Conservation (phyloP, 1,140 invertebrate species). For the Trichonephila clavata region DNA sequence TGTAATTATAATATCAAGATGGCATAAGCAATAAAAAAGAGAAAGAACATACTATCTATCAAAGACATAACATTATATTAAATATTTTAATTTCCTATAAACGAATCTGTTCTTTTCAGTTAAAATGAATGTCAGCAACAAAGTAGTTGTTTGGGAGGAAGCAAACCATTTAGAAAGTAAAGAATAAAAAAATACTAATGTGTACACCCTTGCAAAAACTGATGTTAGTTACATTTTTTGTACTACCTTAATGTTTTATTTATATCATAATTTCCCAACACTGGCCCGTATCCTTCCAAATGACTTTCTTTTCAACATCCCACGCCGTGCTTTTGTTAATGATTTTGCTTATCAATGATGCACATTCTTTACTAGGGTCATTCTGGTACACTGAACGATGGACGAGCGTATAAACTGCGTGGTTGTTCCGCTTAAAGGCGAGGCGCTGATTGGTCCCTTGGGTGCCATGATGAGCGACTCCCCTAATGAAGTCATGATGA, state of each 20-base stretch:
- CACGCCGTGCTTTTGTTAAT: background rate
- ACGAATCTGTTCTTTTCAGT: too few relatives aligned
- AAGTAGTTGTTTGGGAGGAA: too few relatives aligned
- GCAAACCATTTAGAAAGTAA: too few relatives aligned
- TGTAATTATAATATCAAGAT: too few relatives aligned
- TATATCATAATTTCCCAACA: background rate
- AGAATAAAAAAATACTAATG: too few relatives aligned
- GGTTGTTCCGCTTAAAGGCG: background rate
- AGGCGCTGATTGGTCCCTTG: background rate
- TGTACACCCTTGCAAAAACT: too few relatives aligned
- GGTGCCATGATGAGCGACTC: background rate
- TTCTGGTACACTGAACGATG: background rate
- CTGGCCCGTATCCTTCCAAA: background rate
- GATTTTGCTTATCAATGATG: background rate
- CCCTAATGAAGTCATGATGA: slow-evolving; percentile 10
- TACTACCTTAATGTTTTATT: background rate
- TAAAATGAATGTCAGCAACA: too few relatives aligned
- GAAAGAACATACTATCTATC: too few relatives aligned
- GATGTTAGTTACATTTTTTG: too few relatives aligned
- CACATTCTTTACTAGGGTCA: background rate
- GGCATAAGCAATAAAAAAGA: too few relatives aligned
- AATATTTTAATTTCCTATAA: too few relatives aligned
- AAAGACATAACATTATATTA: too few relatives aligned
- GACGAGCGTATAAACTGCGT: background rate
- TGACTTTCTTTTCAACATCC: background rate